Conservation (phyloP, 2,113 vertebrate genomes). For the Anhinga rufa region DNA sequence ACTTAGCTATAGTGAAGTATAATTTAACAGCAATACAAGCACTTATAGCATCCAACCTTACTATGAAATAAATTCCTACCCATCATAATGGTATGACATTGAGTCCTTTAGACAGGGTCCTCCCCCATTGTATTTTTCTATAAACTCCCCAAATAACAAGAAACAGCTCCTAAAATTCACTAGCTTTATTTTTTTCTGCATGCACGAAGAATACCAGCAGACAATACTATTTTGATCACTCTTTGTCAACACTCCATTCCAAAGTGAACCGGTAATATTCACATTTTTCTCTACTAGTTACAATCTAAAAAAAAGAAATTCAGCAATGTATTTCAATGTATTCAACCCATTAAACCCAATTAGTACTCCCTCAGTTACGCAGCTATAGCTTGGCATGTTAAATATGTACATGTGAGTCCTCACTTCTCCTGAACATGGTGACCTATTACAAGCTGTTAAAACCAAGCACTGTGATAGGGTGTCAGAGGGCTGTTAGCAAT, state of each 20-base stretch:
- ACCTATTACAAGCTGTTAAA: not conserved
- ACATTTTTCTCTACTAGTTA: not conserved
- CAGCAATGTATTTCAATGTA: not conserved
- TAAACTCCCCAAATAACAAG: not conserved
- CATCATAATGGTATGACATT: not conserved
- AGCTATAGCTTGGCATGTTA: not conserved
- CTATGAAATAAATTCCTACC: constrained; percentile 36
- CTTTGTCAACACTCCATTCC: not conserved
- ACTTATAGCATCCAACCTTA: not conserved
- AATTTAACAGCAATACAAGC: constrained; percentile 4
- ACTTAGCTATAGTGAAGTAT: constrained; percentile 30
- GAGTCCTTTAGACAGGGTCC: not conserved
- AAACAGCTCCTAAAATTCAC: not conserved
- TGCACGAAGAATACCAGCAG: not conserved
- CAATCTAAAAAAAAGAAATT: not conserved
- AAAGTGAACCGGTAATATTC: not conserved
- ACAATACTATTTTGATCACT: not conserved
- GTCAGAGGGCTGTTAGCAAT: not conserved
- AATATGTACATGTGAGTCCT: not conserved
- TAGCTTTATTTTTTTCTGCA: not conserved
- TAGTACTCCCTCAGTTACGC: not conserved
- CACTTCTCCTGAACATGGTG: not conserved
- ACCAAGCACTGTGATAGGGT: not conserved
- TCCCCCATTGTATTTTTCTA: not conserved
- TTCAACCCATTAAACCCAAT: not conserved